A percentile compares a stretch with the other conserved stretches of the same genome.
Conservation (phyloP, 2,113 vertebrate species). For the Parus major region DNA sequence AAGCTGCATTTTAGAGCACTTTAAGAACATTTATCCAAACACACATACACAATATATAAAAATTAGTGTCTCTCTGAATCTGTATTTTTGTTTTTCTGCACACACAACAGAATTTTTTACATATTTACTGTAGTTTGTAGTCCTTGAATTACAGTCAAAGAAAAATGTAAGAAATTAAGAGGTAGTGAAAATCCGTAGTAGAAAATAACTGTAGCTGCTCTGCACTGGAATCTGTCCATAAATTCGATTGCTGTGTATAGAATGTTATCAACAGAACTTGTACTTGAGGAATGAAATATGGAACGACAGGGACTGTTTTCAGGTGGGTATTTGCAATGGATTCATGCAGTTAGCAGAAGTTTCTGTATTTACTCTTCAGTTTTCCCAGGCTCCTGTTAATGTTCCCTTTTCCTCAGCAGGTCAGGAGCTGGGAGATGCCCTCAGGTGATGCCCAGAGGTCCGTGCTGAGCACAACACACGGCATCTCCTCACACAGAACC, state of each 20-base stretch:
- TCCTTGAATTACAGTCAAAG: neutral
- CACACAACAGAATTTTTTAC: neutral
- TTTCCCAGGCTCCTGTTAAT: neutral
- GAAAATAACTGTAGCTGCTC: neutral
- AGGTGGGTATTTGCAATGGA: neutral
- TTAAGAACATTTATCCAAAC: neutral
- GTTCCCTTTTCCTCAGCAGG: neutral
- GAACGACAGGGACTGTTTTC: neutral
- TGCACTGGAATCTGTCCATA: neutral
- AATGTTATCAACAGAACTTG: neutral
- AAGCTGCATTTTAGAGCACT: neutral
- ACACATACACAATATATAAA: neutral
- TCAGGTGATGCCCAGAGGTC: neutral
- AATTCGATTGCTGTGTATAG: neutral
- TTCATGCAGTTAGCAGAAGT: neutral
- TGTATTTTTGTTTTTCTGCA: neutral
- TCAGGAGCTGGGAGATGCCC: neutral
- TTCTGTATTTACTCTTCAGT: neutral
- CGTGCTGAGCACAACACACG: fast-evolving
- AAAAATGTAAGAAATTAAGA: neutral
- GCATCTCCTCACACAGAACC: neutral
- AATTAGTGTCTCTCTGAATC: neutral
- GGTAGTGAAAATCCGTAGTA: neutral
- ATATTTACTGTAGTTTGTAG: neutral
- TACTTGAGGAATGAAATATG: neutral